These are phyloP conservation scores for Erinaceus europaeus DNA, from an alignment of 2,113 vertebrate genomes.

Conservation along the genomic window DNA sequence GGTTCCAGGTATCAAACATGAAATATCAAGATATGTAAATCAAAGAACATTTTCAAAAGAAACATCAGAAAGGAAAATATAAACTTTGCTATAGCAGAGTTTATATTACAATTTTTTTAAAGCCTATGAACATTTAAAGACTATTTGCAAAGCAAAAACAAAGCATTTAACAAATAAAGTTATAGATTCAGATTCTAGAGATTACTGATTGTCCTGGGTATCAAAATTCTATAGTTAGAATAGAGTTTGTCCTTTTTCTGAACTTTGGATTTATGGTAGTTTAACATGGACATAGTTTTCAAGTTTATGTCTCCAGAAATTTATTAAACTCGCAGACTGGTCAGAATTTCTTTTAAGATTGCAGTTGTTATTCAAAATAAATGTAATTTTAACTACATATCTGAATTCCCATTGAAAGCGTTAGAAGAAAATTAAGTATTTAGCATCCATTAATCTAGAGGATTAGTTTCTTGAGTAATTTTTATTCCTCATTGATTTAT, in stretches of 20 bases:
- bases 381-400: neutral
- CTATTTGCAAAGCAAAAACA: neutral
- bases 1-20: no score
- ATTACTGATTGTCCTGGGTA: neutral
- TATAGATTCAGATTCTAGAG: neutral
- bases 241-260: neutral
- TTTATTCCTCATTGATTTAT: slow-evolving; percentile 5
- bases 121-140: neutral
- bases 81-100: neutral
- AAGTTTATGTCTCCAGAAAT: neutral
- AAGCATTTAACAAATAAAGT: neutral
- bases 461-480: neutral
- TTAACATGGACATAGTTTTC: neutral
- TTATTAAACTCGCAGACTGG: neutral
- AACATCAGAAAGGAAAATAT: neutral
- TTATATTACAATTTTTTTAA: neutral
- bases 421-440: neutral
- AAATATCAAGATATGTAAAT: no score
- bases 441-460: neutral
- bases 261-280: slow-evolving; percentile 27
- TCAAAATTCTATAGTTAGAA: neutral
- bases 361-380: neutral
- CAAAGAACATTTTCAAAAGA: no score
- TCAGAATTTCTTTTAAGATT: slow-evolving; percentile 26
- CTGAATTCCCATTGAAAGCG: neutral